Percentiles rank a stretch among this genome's conserved stretches.
These are phyloP conservation scores for Zaprionus obscuricornis DNA, from an alignment of 2,888 invertebrate species.

Conservation along the genomic window DNA sequence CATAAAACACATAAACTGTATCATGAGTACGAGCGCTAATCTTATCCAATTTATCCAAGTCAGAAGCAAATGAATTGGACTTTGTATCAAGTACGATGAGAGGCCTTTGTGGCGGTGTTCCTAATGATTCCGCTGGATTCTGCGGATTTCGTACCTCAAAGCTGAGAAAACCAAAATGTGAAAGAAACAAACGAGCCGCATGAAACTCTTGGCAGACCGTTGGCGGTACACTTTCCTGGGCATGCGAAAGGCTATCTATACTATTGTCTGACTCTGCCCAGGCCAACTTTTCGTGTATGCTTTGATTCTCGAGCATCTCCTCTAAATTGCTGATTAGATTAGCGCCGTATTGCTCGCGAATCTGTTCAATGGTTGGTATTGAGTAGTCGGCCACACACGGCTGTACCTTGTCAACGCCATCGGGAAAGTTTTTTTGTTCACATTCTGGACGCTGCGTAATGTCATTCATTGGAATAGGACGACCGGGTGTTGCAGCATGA, in stretches of 20 bases:
- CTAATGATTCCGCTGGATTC: slow-evolving; percentile 74
- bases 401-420: slow-evolving; percentile 90
- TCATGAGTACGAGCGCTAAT: slow-evolving; percentile 94
- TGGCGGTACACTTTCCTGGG: slow-evolving; percentile 91
- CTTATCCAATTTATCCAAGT: slow-evolving; percentile 92
- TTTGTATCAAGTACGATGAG: slow-evolving; percentile 82
- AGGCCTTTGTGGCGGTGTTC: slow-evolving; percentile 75
- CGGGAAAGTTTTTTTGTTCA: slow-evolving; percentile 91
- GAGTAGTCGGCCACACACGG: slow-evolving; percentile 95
- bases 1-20: slow-evolving; percentile 97
- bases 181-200: slow-evolving; percentile 96
- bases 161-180: slow-evolving; percentile 96
- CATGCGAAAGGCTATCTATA: slow-evolving; percentile 84
- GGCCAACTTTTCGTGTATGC: slow-evolving; percentile 85
- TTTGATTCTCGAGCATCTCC: slow-evolving; percentile 89
- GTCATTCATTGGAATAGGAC: slow-evolving; percentile 91
- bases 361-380: slow-evolving; percentile 93
- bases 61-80: slow-evolving; percentile 88
- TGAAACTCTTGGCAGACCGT: slow-evolving; percentile 95
- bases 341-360: slow-evolving; percentile 86
- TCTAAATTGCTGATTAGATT: slow-evolving; percentile 86
- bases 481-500: slow-evolving; percentile 85
- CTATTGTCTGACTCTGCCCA: slow-evolving; percentile 84
- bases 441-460: slow-evolving; percentile 87
- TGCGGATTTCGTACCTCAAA: slow-evolving; percentile 84